These are phyloP conservation scores for Philantomba maxwellii DNA, from an alignment of 2,113 vertebrate species.

Conservation along the genomic window DNA sequence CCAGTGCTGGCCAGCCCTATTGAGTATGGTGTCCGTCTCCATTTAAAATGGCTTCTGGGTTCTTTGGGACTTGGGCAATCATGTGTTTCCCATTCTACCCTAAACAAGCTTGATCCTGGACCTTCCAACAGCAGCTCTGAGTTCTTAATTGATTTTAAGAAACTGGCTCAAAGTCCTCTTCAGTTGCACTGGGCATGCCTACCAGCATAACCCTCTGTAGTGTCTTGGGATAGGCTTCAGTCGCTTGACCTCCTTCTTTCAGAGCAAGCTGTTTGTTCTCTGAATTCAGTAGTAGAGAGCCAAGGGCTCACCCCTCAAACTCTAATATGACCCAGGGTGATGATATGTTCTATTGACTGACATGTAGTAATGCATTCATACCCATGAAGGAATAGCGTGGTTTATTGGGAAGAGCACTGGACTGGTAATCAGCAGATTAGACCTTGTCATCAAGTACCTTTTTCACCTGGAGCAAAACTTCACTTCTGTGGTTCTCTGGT, in stretches of 20 bases:
- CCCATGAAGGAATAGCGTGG: not conserved
- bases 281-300: not conserved
- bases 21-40: not conserved
- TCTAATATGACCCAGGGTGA: not conserved
- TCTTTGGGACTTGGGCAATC: not conserved
- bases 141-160: not conserved
- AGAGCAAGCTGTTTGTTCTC: not conserved
- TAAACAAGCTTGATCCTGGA: not conserved
- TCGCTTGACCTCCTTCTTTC: not conserved
- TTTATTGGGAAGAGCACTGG: not conserved
- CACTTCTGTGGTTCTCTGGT: not conserved
- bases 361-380: not conserved
- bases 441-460: not conserved
- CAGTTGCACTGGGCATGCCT: not conserved
- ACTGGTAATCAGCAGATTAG: not conserved
- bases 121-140: not conserved
- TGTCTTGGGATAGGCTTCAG: not conserved
- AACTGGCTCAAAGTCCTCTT: not conserved
- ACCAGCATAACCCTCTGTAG: too few relatives aligned
- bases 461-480: not conserved
- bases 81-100: not conserved
- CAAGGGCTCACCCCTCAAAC: not conserved
- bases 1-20: not conserved
- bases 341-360: not conserved
- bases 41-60: not conserved